Conservation (phyloP, 2,113 vertebrate species). For the Lagenorhynchus albirostris region DNA sequence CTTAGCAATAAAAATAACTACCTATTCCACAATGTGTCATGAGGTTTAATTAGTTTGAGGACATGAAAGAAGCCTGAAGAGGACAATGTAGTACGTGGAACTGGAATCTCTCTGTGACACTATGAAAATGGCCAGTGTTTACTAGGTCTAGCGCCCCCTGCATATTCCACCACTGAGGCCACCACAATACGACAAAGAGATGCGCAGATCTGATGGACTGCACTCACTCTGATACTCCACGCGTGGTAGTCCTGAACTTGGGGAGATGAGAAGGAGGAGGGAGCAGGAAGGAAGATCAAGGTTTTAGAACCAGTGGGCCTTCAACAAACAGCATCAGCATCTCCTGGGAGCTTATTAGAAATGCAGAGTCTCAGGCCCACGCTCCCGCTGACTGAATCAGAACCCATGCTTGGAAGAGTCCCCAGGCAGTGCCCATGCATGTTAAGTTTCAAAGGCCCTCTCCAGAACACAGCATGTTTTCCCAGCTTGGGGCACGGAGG, state of each 20-base stretch:
- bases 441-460: not conserved
- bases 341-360: not conserved
- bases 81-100: fast-evolving
- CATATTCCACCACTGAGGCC: not conserved
- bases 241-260: not conserved
- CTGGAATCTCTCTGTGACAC: not conserved
- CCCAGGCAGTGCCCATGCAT: not conserved
- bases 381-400: not conserved
- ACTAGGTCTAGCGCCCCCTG: fast-evolving
- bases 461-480: not conserved
- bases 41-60: not conserved
- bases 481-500: not conserved
- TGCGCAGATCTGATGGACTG: not conserved
- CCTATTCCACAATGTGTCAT: not conserved
- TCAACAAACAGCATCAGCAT: not conserved
- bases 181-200: not conserved
- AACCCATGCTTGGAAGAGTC: not conserved
- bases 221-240: not conserved
- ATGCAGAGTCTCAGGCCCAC: not conserved
- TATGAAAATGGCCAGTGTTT: not conserved
- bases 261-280: not conserved
- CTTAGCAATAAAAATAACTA: not conserved
- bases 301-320: not conserved
- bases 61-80: not conserved
- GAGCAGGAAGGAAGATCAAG: not conserved